Evolutionary conservation across 2,888 invertebrate genomes (phyloP).

Genomic region (Parelbella ahira): DNA sequence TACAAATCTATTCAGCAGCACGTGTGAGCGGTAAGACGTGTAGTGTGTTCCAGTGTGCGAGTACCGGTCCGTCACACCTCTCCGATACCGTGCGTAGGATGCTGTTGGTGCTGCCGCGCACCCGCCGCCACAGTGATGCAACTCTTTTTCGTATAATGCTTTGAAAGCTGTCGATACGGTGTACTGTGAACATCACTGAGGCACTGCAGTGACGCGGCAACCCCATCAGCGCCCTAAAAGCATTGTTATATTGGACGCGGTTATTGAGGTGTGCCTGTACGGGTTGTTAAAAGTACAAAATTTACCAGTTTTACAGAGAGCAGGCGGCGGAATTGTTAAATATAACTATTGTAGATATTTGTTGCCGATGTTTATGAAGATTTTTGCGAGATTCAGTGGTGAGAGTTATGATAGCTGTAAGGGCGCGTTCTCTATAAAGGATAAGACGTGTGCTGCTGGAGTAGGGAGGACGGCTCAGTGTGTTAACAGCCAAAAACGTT

Average conservation of each 20-base stretch:
- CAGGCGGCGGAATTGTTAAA: background rate
- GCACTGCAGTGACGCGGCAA: no score
- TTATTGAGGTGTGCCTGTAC: conserved; percentile 6
- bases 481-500: background rate
- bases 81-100: background rate
- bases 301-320: conserved; percentile 1
- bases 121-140: conserved; percentile 3
- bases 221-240: no score
- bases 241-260: no score
- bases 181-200: no score
- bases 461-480: background rate
- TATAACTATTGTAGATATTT: background rate
- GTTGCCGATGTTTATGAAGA: conserved; percentile 6
- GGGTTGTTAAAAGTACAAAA: conserved; percentile 23
- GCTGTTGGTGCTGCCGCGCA: conserved; percentile 13
- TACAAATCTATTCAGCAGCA: no score
- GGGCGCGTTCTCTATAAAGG: conserved; percentile 4
- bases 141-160: conserved; percentile 2
- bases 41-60: conserved; percentile 1
- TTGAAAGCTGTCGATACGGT: no score
- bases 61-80: background rate
- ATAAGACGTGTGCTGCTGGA: background rate
- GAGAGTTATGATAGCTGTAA: background rate
- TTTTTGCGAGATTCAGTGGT: conserved; percentile 2
- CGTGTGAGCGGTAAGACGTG: no score